Base-by-base conservation (phyloP, 2,113 vertebrate genomes). In the Carassius auratus region DNA sequence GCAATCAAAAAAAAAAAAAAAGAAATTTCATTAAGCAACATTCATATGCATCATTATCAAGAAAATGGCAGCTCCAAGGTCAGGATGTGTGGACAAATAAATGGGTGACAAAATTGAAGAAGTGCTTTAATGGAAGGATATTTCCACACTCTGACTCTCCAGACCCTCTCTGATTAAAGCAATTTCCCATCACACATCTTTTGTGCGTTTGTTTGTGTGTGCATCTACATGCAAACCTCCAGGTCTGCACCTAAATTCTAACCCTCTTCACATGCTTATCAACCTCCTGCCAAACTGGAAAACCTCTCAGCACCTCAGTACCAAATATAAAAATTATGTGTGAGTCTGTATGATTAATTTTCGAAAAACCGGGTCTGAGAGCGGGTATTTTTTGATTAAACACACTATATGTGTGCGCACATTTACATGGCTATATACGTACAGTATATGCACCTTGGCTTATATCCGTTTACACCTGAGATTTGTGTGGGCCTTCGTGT, bases 261-360 rank as follows among this genome's bases (percentile, higher is more conserved):
- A 55, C 59, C 57, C 85, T 86, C 61, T 86, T 76, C 71, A 76
- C 79, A 42, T 76, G 79, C 85, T 86, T 86, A 83, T 82, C 85
- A 86, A 82, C 71, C 88, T 89, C 88, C 85, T 61, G 81, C 88
- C 90, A 91, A 92, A 89, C 87, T 17, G 57, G 57, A 48, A 81
- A 81, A 76, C 79, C 85, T 83, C 48, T 86, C 14, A 68, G 21
- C 85, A 86, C 85, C 57, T 82, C 61, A 26, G 77, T 38, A 81
- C 66, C 77, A 36, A 74, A 75, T 62, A 76, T 48, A 4, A 66
- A 19, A n/a, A n/a, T 62, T 66, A 79, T 14, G 38, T 57, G 62
- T 30, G 64, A 36, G n/a, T 82, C 30, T 64, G 66, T 81, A 42
- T 45, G 76, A 77, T 68, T 86, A 30, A 69, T 50, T 61, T 62